These are phyloP conservation scores for Heliconius congener DNA, from an alignment of 1,140 invertebrate species.

Conservation along the genomic window DNA sequence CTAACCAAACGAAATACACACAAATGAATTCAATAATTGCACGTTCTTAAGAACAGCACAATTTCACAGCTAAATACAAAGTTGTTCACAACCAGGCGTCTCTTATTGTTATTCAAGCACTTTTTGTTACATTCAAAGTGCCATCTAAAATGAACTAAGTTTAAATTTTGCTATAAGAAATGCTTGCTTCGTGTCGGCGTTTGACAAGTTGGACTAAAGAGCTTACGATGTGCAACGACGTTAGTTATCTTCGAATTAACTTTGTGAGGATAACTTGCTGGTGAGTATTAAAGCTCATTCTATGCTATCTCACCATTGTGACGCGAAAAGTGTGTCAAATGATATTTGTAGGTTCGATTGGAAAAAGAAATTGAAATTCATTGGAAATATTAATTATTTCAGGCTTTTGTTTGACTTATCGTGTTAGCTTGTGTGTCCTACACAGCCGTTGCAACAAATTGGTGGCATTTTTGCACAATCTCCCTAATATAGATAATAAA, in stretches of 20 bases:
- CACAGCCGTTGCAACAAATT: too few relatives aligned
- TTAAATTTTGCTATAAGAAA: constrained; percentile 12
- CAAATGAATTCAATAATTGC: not conserved
- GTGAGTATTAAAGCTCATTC: not conserved
- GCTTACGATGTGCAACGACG: not conserved
- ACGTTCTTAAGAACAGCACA: not conserved
- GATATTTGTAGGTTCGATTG: too few relatives aligned
- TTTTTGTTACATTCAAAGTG: not conserved
- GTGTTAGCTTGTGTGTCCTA: too few relatives aligned
- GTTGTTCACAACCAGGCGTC: not conserved
- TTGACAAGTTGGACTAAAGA: constrained; percentile 13
- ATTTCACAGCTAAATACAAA: not conserved
- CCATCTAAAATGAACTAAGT: constrained; percentile 2
- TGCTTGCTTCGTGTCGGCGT: constrained; percentile 7
- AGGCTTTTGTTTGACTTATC: too few relatives aligned
- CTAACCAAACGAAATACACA: not conserved
- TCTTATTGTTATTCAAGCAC: constrained; percentile 9
- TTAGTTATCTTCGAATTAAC: constrained; percentile 15
- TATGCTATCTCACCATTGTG: not conserved
- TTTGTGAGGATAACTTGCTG: not conserved
- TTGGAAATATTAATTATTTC: not conserved
- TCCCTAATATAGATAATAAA: too few relatives aligned
- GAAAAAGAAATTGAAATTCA: not conserved
- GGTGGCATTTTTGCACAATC: too few relatives aligned
- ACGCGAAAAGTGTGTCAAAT: too few relatives aligned